Evolutionary conservation across 2,888 invertebrate genomes (phyloP), one percentile per base, ranked within the genome.

Genomic region (Ferrisia virgata): DNA sequence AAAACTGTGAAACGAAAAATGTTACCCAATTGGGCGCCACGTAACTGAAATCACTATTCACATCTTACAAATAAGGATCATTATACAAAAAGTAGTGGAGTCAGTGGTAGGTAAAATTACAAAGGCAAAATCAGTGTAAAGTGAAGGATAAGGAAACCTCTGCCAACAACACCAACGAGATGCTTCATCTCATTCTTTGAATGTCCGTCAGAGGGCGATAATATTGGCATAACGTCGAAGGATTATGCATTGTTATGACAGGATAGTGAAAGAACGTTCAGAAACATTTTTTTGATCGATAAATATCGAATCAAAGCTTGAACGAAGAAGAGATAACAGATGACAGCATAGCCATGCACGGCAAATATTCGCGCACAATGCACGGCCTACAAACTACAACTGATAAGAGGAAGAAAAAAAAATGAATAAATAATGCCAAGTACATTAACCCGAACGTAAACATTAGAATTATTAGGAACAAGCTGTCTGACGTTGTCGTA

Each of bases 401-500:
- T 64, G 25, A n/a, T n/a, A n/a, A 25, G 64, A 28, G 28, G 25
- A 25, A n/a, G 13, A 64, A 64, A 64, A 64, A 64, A 31, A 64
- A 25, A 11, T 28, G 64, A 64, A 64, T 64, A 64, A 64, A 64
- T 64, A 64, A 64, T 76, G 76, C 83, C 28, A 72, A 72, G 83
- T 83, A 47, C 83, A 33, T 83, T 83, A 83, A 83, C 83, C 83
- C 83, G 72, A 72, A 64, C 69, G 76, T 83, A 83, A 83, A 76
- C 83, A 83, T 64, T 43, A 72, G 31, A 83, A 83, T 83, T 83
- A 82, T 82, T 82, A 82, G 53, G 82, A 64, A 72, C 83, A 83
- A 83, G 76, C 69, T 72, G 76, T 83, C 83, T 83, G 76, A 83
- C 83, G 83, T 83, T 83, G 72, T 72, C 76, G 83, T 83, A 83